Conservation (phyloP, 2,888 invertebrate species). For the Helicoverpa assulta region DNA sequence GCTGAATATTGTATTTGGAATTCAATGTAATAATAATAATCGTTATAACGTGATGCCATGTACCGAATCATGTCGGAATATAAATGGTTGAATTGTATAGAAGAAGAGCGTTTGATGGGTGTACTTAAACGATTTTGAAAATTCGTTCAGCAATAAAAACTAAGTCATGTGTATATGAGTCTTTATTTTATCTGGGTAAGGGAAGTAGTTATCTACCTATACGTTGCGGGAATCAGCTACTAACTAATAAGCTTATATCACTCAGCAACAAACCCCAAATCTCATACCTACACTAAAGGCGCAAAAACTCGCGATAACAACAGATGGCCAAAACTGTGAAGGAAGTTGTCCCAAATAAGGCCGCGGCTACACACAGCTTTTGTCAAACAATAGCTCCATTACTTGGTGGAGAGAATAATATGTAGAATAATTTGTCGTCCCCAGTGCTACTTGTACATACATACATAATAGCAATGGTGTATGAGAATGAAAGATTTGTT, state of each 20-base stretch:
- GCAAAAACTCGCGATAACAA: slow-evolving; percentile 14
- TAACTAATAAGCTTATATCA: no score
- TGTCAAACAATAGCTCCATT: slow-evolving; percentile 56
- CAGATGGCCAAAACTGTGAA: slow-evolving; percentile 34
- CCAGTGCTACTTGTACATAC: slow-evolving; percentile 66
- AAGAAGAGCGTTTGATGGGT: neutral
- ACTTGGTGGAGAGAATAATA: slow-evolving; percentile 39
- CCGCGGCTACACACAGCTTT: slow-evolving; percentile 26
- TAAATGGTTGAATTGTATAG: neutral
- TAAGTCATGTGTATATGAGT: no score
- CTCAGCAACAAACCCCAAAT: no score
- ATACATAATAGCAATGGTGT: slow-evolving; percentile 71
- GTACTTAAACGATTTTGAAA: no score
- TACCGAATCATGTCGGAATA: neutral
- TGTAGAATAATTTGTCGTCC: slow-evolving; percentile 63
- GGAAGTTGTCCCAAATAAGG: slow-evolving; percentile 47
- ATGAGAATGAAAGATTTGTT: slow-evolving; percentile 59
- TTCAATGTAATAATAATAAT: slow-evolving; percentile 9
- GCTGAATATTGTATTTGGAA: slow-evolving; percentile 29
- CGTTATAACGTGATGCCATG: neutral
- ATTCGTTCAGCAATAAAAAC: no score
- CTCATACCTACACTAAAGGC: slow-evolving; percentile 10
- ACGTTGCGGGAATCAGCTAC: no score
- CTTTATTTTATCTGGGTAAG: no score
- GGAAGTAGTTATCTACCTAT: no score